phyloP scores from a whole-genome alignment of 2,113 vertebrate genomes.

The Hymenochirus boettgeri region DNA sequence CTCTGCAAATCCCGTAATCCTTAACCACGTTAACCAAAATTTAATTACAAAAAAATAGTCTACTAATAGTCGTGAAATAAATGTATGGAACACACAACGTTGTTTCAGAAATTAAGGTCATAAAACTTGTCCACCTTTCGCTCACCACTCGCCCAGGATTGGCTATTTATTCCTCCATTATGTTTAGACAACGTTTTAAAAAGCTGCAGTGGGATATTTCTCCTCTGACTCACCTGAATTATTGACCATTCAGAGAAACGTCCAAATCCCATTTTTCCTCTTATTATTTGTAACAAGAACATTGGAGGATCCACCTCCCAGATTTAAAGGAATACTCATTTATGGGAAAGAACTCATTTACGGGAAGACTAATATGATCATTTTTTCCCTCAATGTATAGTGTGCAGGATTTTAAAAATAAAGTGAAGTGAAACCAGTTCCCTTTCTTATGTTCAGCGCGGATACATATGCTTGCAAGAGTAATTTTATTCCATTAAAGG shows the following conservation, averaged over 20 bases:
- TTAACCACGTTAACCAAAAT: slow-evolving; percentile 23
- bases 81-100: slow-evolving; percentile 17
- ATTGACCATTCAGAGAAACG: not conserved
- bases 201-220: slow-evolving; percentile 20
- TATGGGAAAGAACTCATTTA: too few relatives aligned
- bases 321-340: not conserved
- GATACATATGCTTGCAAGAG: too few relatives aligned
- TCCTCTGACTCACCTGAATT: slow-evolving; percentile 18
- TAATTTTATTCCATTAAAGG: too few relatives aligned
- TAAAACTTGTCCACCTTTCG: slow-evolving; percentile 38
- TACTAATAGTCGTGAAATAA: slow-evolving; percentile 33
- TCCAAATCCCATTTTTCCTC: not conserved
- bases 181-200: slow-evolving; percentile 34
- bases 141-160: slow-evolving; percentile 26
- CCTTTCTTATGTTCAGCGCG: too few relatives aligned
- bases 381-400: too few relatives aligned
- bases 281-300: slow-evolving; percentile 10
- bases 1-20: slow-evolving; percentile 38
- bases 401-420: too few relatives aligned
- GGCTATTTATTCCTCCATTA: slow-evolving; percentile 15
- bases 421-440: too few relatives aligned
- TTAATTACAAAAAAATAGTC: slow-evolving; percentile 38
- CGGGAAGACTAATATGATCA: too few relatives aligned
- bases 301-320: not conserved
- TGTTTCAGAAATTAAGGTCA: slow-evolving; percentile 22